Base-by-base conservation (phyloP, 2,797 vertebrate species). In the Scolopax rusticola region DNA sequence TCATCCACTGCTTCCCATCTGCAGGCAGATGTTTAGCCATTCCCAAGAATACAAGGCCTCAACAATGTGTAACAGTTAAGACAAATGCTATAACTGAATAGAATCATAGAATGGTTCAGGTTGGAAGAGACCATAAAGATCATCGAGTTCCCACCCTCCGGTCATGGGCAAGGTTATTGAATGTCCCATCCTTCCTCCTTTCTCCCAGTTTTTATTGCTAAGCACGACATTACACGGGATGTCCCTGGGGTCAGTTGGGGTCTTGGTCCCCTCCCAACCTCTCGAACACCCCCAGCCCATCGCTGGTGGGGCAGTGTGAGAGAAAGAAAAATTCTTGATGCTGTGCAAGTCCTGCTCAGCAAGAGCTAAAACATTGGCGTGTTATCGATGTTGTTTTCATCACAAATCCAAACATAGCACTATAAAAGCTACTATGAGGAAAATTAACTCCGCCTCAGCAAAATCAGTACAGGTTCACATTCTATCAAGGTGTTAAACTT, bases 221-320 rank as follows among this genome's bases (percentile, higher is more conserved):
- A 28, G 3, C 3, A 57, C 3, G 4, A 50, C 3, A 4, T n/a
- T 15, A 28, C 17, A 23, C 12, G 50, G 21, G 9, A 40, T 15
- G 36, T 30, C 13, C 2, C 25, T 25, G 41, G 36, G n/a, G 24
- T 69, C 60, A 11, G 15, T 0, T 69, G 53, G 41, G 28, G 30
- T n/a, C 53, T 48, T 48, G 23, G 17, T 27, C 28, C 36, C 17
- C 30, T 51, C 59, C 36, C 23, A 41, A 7, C 4, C 41, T 27
- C 30, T 57, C 27, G 8, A 15, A 17, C 6, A 41, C 1, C 1
- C 16, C 11, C 19, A 41, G 19, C 10, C 60, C 53, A 4, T 57
- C 0, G 0, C 14, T 51, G 17, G 27, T 10, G 6, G 33, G 5
- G 11, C 6, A 8, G 28, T 8, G 8, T 7, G 33, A 60, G 19